Conservation (phyloP, 2,888 invertebrate species). For the Lumbricus terrestris region DNA sequence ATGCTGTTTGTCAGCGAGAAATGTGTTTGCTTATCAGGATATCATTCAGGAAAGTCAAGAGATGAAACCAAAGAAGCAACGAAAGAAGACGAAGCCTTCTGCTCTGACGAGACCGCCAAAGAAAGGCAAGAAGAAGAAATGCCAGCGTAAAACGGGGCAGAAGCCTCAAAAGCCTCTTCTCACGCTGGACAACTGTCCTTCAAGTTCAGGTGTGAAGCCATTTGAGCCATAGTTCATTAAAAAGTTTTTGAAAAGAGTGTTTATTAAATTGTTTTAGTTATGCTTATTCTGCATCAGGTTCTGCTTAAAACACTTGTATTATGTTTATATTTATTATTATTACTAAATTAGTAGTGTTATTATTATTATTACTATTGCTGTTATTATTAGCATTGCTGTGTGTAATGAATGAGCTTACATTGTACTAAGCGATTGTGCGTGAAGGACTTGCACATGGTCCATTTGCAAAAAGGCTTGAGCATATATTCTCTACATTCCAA, state of each 20-base stretch:
- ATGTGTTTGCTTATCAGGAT: not conserved
- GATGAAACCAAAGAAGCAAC: slow-evolving; percentile 69
- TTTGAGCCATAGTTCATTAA: not conserved
- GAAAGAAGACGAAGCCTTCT: slow-evolving; percentile 60
- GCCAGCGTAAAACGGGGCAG: slow-evolving; percentile 56
- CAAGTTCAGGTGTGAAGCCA: not conserved
- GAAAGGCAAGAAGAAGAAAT: slow-evolving; percentile 67
- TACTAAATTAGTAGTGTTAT: not conserved
- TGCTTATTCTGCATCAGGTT: not conserved
- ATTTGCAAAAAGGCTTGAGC: not conserved
- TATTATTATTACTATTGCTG: not conserved
- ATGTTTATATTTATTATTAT: not conserved
- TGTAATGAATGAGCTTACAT: not conserved
- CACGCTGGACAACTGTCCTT: not conserved
- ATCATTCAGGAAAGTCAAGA: not conserved
- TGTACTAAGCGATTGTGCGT: not conserved
- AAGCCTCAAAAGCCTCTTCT: not conserved
- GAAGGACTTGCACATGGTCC: not conserved
- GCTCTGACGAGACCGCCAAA: slow-evolving; percentile 59
- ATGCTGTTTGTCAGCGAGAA: no score
- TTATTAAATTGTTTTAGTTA: not conserved
- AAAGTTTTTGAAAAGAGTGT: not conserved
- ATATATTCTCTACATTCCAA: not conserved
- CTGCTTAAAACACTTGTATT: not conserved
- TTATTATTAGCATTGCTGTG: not conserved